Percentiles rank a stretch among this genome's conserved stretches.
phyloP scores from a whole-genome alignment of 2,797 vertebrate species.

The Cheirogaleus major region DNA sequence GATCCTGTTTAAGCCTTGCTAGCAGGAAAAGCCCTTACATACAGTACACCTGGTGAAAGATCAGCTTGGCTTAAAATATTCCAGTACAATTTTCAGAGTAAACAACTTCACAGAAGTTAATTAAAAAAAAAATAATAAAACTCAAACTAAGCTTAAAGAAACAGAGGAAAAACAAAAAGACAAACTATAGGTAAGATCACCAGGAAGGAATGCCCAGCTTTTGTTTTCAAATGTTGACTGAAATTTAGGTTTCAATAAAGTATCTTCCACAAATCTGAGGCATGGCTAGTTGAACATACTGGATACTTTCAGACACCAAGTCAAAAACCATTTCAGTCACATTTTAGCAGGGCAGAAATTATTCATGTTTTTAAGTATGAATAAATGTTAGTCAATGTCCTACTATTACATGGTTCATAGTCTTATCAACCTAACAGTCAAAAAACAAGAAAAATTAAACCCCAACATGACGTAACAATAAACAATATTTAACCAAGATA shows the following conservation, averaged over 20 bases:
- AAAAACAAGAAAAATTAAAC: conserved; percentile 85
- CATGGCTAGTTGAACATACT: conserved; percentile 63
- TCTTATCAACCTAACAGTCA: conserved; percentile 83
- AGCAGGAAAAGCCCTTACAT: conserved; percentile 90
- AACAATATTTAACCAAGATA: conserved; percentile 86
- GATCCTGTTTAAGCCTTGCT: conserved; percentile 90
- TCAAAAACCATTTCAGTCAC: conserved; percentile 82
- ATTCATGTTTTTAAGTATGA: conserved; percentile 82
- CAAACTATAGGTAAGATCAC: conserved; percentile 78
- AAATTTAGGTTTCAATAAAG: conserved; percentile 79
- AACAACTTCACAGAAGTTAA: conserved; percentile 99
- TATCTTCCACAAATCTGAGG: conserved; percentile 77
- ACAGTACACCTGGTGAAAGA: conserved; percentile 89
- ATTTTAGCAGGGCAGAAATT: conserved; percentile 82
- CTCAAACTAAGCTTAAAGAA: conserved; percentile 86
- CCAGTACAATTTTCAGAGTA: conserved; percentile 93
- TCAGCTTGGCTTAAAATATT: conserved; percentile 91
- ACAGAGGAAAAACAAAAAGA: conserved; percentile 75
- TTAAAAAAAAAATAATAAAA: conserved; percentile 85
- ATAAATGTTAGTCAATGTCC: conserved; percentile 85
- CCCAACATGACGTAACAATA: conserved; percentile 85
- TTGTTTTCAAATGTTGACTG: conserved; percentile 74
- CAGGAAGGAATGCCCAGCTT: conserved; percentile 83
- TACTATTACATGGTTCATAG: conserved; percentile 83
- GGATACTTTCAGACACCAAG: conserved; percentile 78